Base-by-base conservation (phyloP, 2,113 vertebrate genomes). In the Daphoenositta chrysoptera region DNA sequence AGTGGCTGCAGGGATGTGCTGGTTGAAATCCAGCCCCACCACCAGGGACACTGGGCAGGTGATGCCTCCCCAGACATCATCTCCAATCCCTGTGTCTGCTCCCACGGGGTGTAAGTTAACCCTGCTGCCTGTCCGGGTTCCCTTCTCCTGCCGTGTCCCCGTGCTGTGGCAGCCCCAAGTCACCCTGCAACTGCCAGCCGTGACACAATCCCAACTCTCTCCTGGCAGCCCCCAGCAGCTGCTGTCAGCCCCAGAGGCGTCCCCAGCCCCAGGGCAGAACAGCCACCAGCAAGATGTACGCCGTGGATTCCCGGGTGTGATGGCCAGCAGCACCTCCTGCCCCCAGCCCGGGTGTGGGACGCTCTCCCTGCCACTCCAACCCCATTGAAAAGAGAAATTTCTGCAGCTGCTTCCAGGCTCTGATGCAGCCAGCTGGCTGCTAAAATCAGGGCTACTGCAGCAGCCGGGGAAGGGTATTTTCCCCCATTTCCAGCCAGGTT, bases 241-340 rank as follows among this genome's bases (percentile, higher is more conserved):
- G 0, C 54, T 39, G 66, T 13, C 93, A 93, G 11, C 11, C 91
- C 53, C 92, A 66, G 37, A 57, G 88, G 24, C 61, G 17, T 3
- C 63, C 78, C n/a, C 94, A 90, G 50, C 83, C 89, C 58, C 63
- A 9, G n/a, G 79, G 65, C 16, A 68, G 3, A 33, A 96, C 87
- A 2, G 87, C 87, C 69, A 95, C 93, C 40, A 92, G 95, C 76
- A 95, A 91, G 94, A 97, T 97, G 95, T 97, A 98, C 1, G 90
- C 97, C 18, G 37, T 97, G 87, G 97, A 97, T 51, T 98, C 98
- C 28, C 63, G 70, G 2, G 98, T 98, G 87, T 98, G 96, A 97
- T 0, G 20, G 64, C 50, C 40, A 47, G 13, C 56, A 6, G 27
- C 37, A 56, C 15, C 78, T 33, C 50, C 50, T 1, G 2, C 75